Evolutionary conservation across 35 echinoderm and acorn worm species (phyloP), one percentile per base, ranked within the genome.

Genomic region (Apostichopus japonicus): DNA sequence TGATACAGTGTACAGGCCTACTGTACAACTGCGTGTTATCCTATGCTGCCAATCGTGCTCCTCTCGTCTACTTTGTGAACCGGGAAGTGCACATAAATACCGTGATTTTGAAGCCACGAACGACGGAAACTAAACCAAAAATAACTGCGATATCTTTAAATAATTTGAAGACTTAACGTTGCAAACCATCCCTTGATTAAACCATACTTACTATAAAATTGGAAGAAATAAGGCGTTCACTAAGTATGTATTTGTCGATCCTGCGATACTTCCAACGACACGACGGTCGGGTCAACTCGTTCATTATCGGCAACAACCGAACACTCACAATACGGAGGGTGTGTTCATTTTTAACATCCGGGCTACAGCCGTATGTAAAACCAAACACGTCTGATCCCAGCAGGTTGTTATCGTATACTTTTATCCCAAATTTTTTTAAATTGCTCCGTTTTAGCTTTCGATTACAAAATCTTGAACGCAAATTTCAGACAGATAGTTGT

Each of bases 151-250:
- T 10, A 17, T 33, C 27, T 83, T 53, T 17, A 84, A 84, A 19
- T 6, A 59, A 11, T 58, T 4, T 55, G 54, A 21, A 14, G 17
- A 23, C 53, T 57, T 11, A n/a, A 57, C 24, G 16, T 21, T 6
- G 19, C 17, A 84, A 59, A 19, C 81, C 6, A 21, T 84, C 61
- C 54, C 5, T 33, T 84, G 17, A 10, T 22, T 15, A 23, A 57
- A 21, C 55, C 16, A 57, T 84, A 84, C 81, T 84, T 84, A 84
- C 81, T 23, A 84, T 58, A 57, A 57, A 84, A 84, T 57, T 84
- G 81, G 81, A 84, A 84, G 81, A 84, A 84, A 59, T 84, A 84
- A 84, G 81, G 81, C 81, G 81, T 84, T 84, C 81, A 58, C 56
- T 13, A 57, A 24, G 22, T 51, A 58, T 51, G 56, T 58, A 59